Conservation (phyloP, 2,888 invertebrate species). For the Tuberolachnus salignus region DNA sequence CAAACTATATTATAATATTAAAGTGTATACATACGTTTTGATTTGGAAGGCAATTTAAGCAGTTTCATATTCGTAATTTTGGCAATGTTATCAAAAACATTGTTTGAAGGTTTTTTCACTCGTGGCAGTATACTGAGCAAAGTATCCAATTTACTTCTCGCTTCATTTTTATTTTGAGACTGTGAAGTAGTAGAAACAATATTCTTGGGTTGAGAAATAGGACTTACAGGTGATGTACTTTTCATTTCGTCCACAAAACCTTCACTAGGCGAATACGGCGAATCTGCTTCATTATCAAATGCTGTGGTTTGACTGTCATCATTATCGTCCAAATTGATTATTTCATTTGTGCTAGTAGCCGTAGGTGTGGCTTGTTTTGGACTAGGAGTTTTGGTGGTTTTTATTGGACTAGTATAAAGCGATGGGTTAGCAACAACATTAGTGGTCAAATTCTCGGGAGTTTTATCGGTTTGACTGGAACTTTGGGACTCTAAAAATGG, state of each 20-base stretch:
- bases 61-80: slow-evolving; percentile 27
- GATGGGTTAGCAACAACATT: neutral
- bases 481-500: slow-evolving; percentile 45
- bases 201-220: slow-evolving; percentile 35
- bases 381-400: slow-evolving; percentile 41
- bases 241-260: slow-evolving; percentile 87
- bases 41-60: slow-evolving; percentile 33
- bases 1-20: too few species aligned
- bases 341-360: slow-evolving; percentile 8
- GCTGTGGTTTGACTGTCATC: slow-evolving; percentile 47
- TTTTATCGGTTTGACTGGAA: slow-evolving; percentile 41
- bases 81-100: slow-evolving; percentile 30
- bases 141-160: slow-evolving; percentile 46
- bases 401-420: slow-evolving; percentile 40
- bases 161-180: slow-evolving; percentile 26
- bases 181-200: slow-evolving; percentile 30
- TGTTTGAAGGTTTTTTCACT: slow-evolving; percentile 3
- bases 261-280: slow-evolving; percentile 87
- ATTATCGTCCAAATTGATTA: slow-evolving; percentile 48
- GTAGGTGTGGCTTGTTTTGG: slow-evolving; percentile 19
- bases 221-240: slow-evolving; percentile 70
- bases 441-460: slow-evolving; percentile 35
- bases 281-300: slow-evolving; percentile 65
- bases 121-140: slow-evolving; percentile 41
- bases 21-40: slow-evolving; percentile 34